Evolutionary conservation across 2,888 invertebrate genomes (phyloP).

Genomic region (Eupithecia vulgata): DNA sequence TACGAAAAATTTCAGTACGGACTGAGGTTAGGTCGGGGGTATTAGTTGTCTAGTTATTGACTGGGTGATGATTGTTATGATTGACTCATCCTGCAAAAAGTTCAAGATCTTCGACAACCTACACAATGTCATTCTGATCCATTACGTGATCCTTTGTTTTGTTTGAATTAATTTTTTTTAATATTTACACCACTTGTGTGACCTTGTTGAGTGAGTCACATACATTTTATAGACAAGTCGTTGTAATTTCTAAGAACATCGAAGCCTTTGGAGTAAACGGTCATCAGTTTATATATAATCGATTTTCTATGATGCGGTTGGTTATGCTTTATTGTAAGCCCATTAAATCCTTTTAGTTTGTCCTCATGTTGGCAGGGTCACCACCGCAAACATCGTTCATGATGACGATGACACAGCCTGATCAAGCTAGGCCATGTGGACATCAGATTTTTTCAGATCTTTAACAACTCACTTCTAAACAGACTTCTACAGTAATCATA

Average conservation of each 20-base stretch:
- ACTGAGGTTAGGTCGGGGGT: no score
- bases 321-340: no score
- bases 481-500: constrained; percentile 88
- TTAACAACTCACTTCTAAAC: constrained; percentile 86
- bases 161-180: background rate
- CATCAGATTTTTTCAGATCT: constrained; percentile 77
- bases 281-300: no score
- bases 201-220: background rate
- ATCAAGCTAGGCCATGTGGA: no score
- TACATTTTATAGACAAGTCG: background rate
- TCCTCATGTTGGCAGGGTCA: no score
- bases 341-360: no score
- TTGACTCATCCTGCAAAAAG: constrained; percentile 4
- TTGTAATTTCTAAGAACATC: no score
- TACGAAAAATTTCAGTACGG: no score
- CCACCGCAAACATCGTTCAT: no score
- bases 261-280: no score
- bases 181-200: background rate
- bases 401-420: no score
- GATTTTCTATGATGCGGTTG: no score
- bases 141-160: background rate
- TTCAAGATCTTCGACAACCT: background rate
- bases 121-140: constrained; percentile 6
- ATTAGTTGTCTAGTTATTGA: background rate
- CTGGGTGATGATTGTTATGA: background rate